phyloP scores from a whole-genome alignment of 2,797 vertebrate genomes.

The Buceros bicornis region DNA sequence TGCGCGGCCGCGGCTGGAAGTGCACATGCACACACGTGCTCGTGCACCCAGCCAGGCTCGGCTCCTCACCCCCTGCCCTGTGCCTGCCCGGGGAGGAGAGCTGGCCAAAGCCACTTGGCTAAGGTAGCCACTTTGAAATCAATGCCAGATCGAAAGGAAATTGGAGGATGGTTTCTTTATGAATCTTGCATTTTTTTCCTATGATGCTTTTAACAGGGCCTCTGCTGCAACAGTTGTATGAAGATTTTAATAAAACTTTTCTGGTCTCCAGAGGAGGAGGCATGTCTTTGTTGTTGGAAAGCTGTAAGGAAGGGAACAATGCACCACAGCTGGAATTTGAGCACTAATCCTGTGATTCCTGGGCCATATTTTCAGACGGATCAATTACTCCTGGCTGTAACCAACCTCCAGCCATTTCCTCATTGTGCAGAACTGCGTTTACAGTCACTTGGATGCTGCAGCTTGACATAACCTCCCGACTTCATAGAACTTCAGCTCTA shows the following conservation, averaged over 20 bases:
- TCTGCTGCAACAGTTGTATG: constrained; percentile 75
- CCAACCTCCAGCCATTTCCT: constrained; percentile 75
- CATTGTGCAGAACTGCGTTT: constrained; percentile 53
- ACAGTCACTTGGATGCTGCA: constrained; percentile 59
- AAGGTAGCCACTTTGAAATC: constrained; percentile 78
- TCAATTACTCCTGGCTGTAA: constrained; percentile 80
- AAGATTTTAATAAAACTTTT: constrained; percentile 84
- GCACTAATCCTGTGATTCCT: constrained; percentile 78
- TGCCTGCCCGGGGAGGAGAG: constrained; percentile 7
- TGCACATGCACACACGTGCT: neutral
- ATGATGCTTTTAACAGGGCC: constrained; percentile 77
- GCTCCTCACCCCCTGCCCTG: neutral
- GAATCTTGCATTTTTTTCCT: constrained; percentile 65
- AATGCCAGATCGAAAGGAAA: constrained; percentile 81
- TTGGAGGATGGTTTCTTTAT: constrained; percentile 75
- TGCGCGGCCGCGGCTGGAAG: neutral
- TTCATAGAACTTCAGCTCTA: constrained; percentile 60
- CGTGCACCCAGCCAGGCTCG: neutral
- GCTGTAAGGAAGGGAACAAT: constrained; percentile 79
- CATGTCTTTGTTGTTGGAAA: constrained; percentile 81
- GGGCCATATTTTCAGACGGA: constrained; percentile 80
- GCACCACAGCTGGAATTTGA: constrained; percentile 77
- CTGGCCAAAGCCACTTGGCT: constrained; percentile 64
- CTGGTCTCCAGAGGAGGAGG: constrained; percentile 80
- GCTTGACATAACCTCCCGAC: constrained; percentile 69